A percentile compares a stretch with the other conserved stretches of the same genome.
These are phyloP conservation scores for Microctenopoma steveboyesi DNA, from an alignment of 2,797 vertebrate genomes.

Conservation along the genomic window DNA sequence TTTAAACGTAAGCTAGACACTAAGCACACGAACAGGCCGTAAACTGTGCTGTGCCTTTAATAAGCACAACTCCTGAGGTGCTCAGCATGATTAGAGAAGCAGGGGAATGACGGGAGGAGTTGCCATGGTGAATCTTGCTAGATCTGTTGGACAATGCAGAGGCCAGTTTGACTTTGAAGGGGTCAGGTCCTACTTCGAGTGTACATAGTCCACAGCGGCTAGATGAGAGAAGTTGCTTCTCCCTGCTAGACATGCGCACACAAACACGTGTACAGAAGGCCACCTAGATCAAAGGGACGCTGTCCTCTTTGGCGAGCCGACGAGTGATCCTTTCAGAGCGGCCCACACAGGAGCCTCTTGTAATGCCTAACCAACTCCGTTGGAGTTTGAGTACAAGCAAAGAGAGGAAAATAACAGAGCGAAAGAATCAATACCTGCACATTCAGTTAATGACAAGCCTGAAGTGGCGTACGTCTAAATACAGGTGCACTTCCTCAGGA, in stretches of 20 bases:
- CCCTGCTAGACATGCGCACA: conserved; percentile 44
- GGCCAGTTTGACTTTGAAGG: conserved; percentile 67
- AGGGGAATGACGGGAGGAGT: conserved; percentile 41
- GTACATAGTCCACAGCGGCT: conserved; percentile 50
- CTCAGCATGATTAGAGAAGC: conserved; percentile 40
- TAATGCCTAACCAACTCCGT: conserved; percentile 70
- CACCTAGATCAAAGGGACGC: conserved; percentile 72
- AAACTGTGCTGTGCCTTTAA: conserved; percentile 29
- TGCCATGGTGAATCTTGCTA: conserved; percentile 35
- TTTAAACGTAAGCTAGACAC: conserved; percentile 23
- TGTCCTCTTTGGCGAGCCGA: conserved; percentile 76
- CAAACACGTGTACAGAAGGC: conserved; percentile 56
- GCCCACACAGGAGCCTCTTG: conserved; percentile 75
- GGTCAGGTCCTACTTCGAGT: conserved; percentile 64
- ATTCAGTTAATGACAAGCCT: conserved; percentile 25
- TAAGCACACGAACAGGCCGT: conserved; percentile 5
- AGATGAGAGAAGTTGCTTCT: conserved; percentile 65
- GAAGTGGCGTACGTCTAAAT: conserved; percentile 29
- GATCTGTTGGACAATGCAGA: conserved; percentile 43
- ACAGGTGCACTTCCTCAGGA: conserved; percentile 9
- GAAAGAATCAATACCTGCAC: conserved; percentile 41
- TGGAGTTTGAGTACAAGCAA: conserved; percentile 55
- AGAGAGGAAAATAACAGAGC: conserved; percentile 24
- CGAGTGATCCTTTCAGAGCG: conserved; percentile 76
- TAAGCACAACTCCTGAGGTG: conserved; percentile 37